phyloP scores from a whole-genome alignment of 2,113 vertebrate genomes.

The Platycercus adscitus region DNA sequence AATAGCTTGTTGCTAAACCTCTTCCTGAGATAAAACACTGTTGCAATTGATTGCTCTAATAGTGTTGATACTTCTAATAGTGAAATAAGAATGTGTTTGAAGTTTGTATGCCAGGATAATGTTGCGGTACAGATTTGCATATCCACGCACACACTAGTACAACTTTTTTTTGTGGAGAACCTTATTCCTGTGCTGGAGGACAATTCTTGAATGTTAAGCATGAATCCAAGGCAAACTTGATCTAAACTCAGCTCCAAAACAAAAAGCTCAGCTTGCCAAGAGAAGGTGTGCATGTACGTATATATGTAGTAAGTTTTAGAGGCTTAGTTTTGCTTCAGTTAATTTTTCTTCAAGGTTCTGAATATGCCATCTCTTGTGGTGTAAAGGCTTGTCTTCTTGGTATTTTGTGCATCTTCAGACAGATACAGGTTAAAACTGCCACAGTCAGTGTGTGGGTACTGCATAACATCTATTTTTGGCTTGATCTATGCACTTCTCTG shows the following conservation, averaged over 20 bases:
- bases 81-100: rapidly evolving
- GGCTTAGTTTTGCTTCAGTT: background rate
- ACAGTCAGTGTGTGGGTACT: background rate
- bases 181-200: background rate
- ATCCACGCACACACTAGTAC: background rate
- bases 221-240: background rate
- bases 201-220: rapidly evolving
- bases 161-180: background rate
- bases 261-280: background rate
- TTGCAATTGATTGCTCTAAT: background rate
- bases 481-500: background rate
- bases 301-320: background rate
- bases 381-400: background rate
- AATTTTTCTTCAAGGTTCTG: background rate
- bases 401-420: background rate
- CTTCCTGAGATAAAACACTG: background rate
- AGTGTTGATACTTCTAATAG: background rate
- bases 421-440: background rate
- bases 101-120: background rate
- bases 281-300: rapidly evolving
- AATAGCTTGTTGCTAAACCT: conserved; percentile 12
- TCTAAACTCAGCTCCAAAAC: background rate
- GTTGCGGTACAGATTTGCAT: rapidly evolving
- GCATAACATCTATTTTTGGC: background rate
- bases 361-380: rapidly evolving